A percentile compares a stretch with the other conserved stretches of the same genome.
Conservation (phyloP, 1,140 invertebrate genomes). For the Drosophila kurseongensis region DNA sequence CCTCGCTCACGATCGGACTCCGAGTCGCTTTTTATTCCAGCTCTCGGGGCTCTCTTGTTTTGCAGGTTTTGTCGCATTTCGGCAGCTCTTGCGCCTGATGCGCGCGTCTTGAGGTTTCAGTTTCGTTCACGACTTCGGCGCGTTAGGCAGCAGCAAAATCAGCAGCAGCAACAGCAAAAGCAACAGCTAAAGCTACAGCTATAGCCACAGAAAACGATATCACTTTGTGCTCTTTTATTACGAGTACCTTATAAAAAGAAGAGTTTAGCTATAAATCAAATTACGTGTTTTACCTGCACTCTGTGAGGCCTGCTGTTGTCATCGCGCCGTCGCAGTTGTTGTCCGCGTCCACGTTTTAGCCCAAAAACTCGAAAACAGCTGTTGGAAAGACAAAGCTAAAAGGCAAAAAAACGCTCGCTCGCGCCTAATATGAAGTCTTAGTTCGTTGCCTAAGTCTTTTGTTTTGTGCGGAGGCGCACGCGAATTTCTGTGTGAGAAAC, state of each 20-base stretch:
- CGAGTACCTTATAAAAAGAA: constrained; percentile 41
- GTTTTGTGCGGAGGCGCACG: constrained; percentile 56
- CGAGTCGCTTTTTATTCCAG: neutral
- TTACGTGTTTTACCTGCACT: constrained; percentile 64
- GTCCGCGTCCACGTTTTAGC: constrained; percentile 30
- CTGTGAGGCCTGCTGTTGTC: constrained; percentile 16
- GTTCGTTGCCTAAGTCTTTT: constrained; percentile 78
- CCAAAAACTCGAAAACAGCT: constrained; percentile 40
- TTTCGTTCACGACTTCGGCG: constrained; percentile 72
- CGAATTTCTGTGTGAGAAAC: constrained; percentile 60
- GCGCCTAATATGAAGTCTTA: constrained; percentile 55
- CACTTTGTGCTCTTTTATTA: constrained; percentile 50
- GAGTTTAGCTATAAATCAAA: constrained; percentile 60
- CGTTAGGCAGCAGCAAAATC: constrained; percentile 59
- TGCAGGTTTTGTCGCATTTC: constrained; percentile 49
- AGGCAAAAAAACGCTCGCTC: constrained; percentile 20
- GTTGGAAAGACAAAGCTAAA: constrained; percentile 26
- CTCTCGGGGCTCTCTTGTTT: constrained; percentile 11
- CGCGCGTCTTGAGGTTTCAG: constrained; percentile 58
- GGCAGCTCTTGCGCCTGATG: constrained; percentile 54
- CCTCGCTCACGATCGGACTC: constrained; percentile 1
- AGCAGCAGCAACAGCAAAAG: constrained; percentile 22
- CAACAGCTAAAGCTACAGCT: constrained; percentile 14
- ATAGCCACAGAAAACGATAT: constrained; percentile 20
- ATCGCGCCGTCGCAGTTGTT: constrained; percentile 18